Conservation (phyloP, 2,113 vertebrate species). For the Ctenomys sociabilis region DNA sequence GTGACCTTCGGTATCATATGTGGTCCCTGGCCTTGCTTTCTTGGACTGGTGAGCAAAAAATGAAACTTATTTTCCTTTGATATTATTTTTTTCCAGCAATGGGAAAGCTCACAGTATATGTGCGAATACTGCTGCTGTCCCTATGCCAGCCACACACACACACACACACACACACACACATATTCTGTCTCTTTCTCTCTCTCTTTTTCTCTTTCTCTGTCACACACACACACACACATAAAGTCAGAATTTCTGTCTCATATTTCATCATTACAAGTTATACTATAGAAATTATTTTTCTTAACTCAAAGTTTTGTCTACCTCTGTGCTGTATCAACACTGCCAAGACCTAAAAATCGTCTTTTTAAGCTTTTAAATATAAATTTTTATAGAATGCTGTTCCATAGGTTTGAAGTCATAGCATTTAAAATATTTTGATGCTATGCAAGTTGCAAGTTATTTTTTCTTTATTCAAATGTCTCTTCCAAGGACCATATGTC, state of each 20-base stretch:
- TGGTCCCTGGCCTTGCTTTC: not conserved
- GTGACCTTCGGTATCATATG: not conserved
- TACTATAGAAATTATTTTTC: not conserved
- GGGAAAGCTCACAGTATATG: not conserved
- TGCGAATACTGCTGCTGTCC: not conserved
- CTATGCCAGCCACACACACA: not conserved
- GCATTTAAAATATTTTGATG: not conserved
- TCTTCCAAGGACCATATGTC: not conserved
- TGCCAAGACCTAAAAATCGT: not conserved
- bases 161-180: too few species aligned
- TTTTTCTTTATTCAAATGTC: not conserved
- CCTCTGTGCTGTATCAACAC: not conserved
- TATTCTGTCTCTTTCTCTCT: too few species aligned
- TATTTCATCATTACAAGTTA: not conserved
- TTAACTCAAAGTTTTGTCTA: not conserved
- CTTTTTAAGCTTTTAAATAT: not conserved
- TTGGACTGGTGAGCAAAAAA: not conserved
- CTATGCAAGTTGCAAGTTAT: not conserved
- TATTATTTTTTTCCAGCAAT: not conserved
- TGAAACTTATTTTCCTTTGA: not conserved
- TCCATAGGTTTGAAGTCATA: not conserved
- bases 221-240: too few species aligned
- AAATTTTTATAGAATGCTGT: not conserved
- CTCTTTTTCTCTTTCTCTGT: too few species aligned
- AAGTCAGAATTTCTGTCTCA: not conserved